A percentile compares a stretch with the other conserved stretches of the same genome.
Evolutionary conservation across 2,113 vertebrate genomes (phyloP).

Genomic region (Saguinus imperator): DNA sequence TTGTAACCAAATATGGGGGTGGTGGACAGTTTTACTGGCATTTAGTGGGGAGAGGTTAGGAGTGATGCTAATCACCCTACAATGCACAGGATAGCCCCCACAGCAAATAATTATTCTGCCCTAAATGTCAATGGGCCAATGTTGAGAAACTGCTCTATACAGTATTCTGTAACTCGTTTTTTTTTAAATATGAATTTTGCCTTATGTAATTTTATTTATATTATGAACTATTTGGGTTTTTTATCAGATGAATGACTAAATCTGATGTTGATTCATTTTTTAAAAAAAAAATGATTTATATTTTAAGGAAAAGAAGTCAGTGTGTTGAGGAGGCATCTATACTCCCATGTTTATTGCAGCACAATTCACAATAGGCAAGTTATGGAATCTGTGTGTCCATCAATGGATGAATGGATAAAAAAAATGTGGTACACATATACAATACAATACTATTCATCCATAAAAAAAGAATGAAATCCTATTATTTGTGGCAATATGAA

Average conservation of each 20-base stretch:
- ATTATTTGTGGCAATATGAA: neutral
- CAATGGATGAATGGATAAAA: neutral
- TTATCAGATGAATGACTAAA: neutral
- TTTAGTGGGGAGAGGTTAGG: neutral
- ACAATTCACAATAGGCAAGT: neutral
- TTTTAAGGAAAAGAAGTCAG: neutral
- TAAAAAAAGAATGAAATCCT: neutral
- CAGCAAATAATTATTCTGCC: no score
- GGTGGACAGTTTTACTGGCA: neutral
- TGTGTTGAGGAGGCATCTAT: neutral
- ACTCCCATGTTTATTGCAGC: neutral
- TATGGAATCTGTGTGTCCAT: neutral
- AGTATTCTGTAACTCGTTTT: neutral
- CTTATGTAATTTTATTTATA: neutral
- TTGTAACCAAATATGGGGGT: no score
- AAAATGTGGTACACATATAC: neutral
- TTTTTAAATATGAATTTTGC: neutral
- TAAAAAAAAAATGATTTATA: neutral
- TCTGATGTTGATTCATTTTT: neutral
- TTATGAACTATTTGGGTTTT: neutral
- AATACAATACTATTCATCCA: neutral
- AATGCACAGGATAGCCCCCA: neutral
- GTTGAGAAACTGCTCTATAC: neutral
- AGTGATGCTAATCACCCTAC: neutral
- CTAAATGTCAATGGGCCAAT: neutral